Percentiles rank a stretch among this genome's conserved stretches.
Conservation (phyloP, 2,888 invertebrate genomes). For the Ectobius pallidus region DNA sequence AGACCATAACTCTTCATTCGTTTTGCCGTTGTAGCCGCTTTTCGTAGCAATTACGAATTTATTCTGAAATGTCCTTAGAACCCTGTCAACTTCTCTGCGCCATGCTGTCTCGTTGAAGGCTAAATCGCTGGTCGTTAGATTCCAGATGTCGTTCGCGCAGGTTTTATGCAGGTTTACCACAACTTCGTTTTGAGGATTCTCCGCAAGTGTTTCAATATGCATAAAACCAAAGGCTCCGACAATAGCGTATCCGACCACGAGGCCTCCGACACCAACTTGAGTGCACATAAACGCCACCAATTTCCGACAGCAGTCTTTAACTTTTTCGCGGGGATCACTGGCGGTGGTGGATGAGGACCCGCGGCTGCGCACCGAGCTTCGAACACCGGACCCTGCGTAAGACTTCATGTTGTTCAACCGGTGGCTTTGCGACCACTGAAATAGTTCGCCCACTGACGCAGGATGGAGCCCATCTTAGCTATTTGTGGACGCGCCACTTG, state of each 20-base stretch:
- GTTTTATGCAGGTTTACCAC: slow-evolving; percentile 60
- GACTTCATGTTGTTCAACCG: slow-evolving; percentile 12
- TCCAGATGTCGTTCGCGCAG: slow-evolving; percentile 70
- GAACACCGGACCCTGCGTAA: slow-evolving; percentile 28
- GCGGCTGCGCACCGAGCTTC: slow-evolving; percentile 67
- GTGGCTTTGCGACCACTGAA: slow-evolving; percentile 23
- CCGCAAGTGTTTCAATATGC: slow-evolving; percentile 71
- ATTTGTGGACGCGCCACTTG: slow-evolving; percentile 33
- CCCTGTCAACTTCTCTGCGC: slow-evolving; percentile 63
- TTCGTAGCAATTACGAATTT: slow-evolving; percentile 69
- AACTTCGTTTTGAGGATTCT: slow-evolving; percentile 53
- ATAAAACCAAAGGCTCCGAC: slow-evolving; percentile 84
- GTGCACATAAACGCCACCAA: slow-evolving; percentile 92
- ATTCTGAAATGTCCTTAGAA: slow-evolving; percentile 70
- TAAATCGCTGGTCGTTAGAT: slow-evolving; percentile 67
- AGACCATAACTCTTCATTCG: slow-evolving; percentile 77
- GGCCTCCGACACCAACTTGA: slow-evolving; percentile 86
- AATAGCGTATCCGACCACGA: slow-evolving; percentile 86
- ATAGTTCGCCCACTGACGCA: slow-evolving; percentile 17
- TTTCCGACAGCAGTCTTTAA: slow-evolving; percentile 85
- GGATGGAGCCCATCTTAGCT: slow-evolving; percentile 24
- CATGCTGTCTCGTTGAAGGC: slow-evolving; percentile 72
- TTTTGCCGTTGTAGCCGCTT: slow-evolving; percentile 73
- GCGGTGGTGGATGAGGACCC: slow-evolving; percentile 67
- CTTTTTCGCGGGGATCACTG: slow-evolving; percentile 72